Evolutionary conservation across 2,888 invertebrate genomes (phyloP).

Genomic region (Lydus trimaculatus): DNA sequence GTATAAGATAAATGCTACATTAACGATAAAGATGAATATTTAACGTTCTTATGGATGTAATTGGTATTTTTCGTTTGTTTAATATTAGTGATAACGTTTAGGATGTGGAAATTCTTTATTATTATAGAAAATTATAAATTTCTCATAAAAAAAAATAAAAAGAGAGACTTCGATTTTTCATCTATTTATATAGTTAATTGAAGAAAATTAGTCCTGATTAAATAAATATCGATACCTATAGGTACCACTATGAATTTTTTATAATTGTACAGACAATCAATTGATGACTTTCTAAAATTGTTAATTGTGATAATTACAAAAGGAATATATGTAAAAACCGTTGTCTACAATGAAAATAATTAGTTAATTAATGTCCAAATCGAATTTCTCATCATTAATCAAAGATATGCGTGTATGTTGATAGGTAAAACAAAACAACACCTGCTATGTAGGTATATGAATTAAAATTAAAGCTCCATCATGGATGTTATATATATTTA

Average conservation of each 20-base stretch:
- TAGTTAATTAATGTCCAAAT: conserved; percentile 25
- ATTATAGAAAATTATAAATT: no score
- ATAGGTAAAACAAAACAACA: conserved; percentile 42
- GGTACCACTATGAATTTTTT: neutral
- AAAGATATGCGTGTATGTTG: conserved; percentile 22
- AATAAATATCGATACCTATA: neutral
- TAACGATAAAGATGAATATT: no score
- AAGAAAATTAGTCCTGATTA: neutral
- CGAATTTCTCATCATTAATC: conserved; percentile 30
- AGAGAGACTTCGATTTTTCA: no score
- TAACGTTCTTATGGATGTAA: no score
- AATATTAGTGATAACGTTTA: no score
- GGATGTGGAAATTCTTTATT: no score
- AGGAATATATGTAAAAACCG: conserved; percentile 1
- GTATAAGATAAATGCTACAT: no score
- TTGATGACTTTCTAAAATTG: conserved; percentile 8
- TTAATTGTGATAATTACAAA: conserved; percentile 9
- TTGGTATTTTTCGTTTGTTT: no score
- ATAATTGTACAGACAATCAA: neutral
- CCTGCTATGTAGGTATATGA: conserved; percentile 51
- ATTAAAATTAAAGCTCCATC: conserved; percentile 51
- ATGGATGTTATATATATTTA: conserved; percentile 44
- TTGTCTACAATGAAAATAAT: conserved; percentile 27
- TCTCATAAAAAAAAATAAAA: no score
- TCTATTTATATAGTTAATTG: no score